phyloP scores from a whole-genome alignment of 2,797 vertebrate genomes.

The Tarsius wallacei region DNA sequence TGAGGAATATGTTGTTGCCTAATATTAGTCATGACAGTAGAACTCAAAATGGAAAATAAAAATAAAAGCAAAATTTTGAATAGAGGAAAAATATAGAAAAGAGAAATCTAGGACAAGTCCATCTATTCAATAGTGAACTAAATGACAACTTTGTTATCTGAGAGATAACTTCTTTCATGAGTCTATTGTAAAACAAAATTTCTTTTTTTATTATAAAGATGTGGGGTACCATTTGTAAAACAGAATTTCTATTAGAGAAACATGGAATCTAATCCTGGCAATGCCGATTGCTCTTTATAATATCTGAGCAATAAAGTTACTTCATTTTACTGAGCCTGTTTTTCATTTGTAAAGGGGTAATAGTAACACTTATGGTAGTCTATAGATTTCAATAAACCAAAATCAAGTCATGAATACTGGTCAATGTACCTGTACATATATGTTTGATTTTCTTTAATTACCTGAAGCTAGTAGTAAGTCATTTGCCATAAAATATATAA shows the following conservation, averaged over 20 bases:
- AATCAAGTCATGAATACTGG: neutral
- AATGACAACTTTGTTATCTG: neutral
- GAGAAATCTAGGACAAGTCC: neutral
- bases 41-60: conserved; percentile 21
- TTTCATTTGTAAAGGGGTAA: neutral
- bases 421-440: neutral
- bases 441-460: neutral
- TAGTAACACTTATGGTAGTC: neutral
- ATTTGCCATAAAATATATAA: neutral
- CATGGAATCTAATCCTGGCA: accelerated
- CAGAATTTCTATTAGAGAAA: neutral
- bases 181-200: neutral
- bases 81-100: neutral
- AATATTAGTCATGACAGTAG: neutral
- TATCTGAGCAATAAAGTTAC: neutral
- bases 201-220: neutral
- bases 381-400: neutral
- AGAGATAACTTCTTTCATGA: neutral
- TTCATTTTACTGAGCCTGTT: neutral
- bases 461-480: neutral
- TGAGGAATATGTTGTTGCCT: neutral
- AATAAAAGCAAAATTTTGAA: neutral
- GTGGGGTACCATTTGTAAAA: neutral
- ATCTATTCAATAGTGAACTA: neutral
- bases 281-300: neutral